phyloP scores from a whole-genome alignment of 2,888 invertebrate species.

The Morpho deidamia region DNA sequence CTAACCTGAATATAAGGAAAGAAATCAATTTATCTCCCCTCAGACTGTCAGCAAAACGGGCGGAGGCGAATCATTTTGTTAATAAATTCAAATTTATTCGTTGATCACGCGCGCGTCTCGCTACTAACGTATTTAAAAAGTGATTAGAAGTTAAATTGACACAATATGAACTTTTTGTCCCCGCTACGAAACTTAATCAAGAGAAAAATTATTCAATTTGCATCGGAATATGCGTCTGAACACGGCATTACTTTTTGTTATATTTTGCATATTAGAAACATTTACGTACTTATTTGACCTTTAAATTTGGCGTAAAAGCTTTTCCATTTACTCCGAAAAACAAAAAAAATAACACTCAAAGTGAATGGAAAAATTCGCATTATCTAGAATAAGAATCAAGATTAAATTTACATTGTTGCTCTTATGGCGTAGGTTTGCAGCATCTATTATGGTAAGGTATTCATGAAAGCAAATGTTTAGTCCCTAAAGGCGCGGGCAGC shows the following conservation, averaged over 20 bases:
- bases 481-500: conserved; percentile 48
- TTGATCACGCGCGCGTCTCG: conserved; percentile 63
- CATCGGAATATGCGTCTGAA: conserved; percentile 37
- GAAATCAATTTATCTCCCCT: conserved; percentile 73
- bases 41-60: conserved; percentile 52
- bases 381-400: conserved; percentile 55
- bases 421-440: conserved; percentile 45
- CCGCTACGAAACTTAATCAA: conserved; percentile 53
- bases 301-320: conserved; percentile 2
- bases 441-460: conserved; percentile 70
- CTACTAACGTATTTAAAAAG: conserved; percentile 75
- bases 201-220: conserved; percentile 70
- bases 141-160: conserved; percentile 78
- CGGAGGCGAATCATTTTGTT: conserved; percentile 60
- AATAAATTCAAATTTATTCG: conserved; percentile 78
- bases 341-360: conserved; percentile 26
- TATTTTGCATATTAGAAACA: not conserved
- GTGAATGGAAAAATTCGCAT: conserved; percentile 36
- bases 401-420: conserved; percentile 72
- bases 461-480: conserved; percentile 69
- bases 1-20: conserved; percentile 28
- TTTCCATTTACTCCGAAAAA: conserved; percentile 18
- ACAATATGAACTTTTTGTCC: conserved; percentile 76
- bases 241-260: conserved; percentile 2
- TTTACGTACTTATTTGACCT: conserved; percentile 2